phyloP scores from a whole-genome alignment of 92 coral and sea anemone genomes.

The Siderastrea siderea region DNA sequence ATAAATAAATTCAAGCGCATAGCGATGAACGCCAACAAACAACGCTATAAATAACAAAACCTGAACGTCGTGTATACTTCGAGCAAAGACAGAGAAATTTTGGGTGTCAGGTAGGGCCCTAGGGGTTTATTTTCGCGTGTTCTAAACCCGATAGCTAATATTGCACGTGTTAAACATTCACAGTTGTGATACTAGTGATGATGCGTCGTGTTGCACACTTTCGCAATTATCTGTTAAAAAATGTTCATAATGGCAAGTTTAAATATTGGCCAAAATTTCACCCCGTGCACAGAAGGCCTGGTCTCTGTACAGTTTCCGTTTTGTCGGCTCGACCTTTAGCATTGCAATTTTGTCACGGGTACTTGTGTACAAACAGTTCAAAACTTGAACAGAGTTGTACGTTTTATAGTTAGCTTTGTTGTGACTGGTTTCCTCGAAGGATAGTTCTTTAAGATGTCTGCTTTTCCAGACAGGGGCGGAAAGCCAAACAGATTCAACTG shows the following conservation, averaged over 20 bases:
- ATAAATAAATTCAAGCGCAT: neutral
- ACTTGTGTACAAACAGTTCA: neutral
- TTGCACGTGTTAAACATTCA: neutral
- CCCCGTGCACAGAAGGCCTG: neutral
- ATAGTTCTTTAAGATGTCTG: slow-evolving; percentile 8
- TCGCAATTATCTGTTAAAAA: slow-evolving; percentile 18
- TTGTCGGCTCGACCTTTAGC: neutral
- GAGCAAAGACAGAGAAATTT: neutral
- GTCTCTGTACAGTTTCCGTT: neutral
- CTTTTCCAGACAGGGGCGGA: slow-evolving; percentile 13
- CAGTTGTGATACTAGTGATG: neutral
- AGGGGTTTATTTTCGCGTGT: no score
- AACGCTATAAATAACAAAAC: neutral
- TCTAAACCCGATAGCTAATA: neutral
- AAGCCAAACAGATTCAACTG: neutral
- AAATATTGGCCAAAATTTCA: neutral
- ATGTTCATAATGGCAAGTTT: neutral
- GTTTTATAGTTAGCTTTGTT: neutral
- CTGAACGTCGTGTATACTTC: neutral
- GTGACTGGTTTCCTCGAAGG: neutral
- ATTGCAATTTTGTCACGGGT: slow-evolving; percentile 2
- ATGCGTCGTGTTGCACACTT: neutral
- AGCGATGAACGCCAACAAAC: neutral
- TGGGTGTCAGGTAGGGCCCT: neutral
- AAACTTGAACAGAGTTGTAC: neutral